Conservation (phyloP, 2,888 invertebrate genomes). For the Lasioglossum zephyrum region DNA sequence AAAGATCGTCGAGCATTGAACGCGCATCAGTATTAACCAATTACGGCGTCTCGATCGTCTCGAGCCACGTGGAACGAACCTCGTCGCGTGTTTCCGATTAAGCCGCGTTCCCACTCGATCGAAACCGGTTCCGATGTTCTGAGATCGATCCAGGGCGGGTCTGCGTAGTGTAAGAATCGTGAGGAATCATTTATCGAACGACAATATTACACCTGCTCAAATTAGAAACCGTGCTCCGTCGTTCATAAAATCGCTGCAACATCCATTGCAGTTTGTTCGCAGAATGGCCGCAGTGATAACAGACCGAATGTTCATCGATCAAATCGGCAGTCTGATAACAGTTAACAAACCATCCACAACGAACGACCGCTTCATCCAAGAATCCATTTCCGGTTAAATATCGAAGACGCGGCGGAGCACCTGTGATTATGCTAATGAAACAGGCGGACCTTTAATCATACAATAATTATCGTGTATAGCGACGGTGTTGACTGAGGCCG, state of each 20-base stretch:
- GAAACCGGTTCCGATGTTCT: not conserved
- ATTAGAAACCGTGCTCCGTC: not conserved
- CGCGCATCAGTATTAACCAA: slow-evolving; percentile 37
- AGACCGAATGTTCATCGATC: too few species aligned
- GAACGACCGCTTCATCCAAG: not conserved
- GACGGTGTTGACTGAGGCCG: not conserved
- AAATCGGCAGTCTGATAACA: not conserved
- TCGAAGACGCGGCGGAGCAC: not conserved
- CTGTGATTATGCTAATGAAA: not conserved
- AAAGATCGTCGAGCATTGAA: slow-evolving; percentile 4
- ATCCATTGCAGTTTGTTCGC: not conserved
- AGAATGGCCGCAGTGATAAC: not conserved
- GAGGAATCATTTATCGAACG: not conserved
- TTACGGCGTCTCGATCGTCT: not conserved
- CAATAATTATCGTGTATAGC: slow-evolving; percentile 6
- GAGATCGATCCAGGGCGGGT: not conserved
- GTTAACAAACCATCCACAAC: not conserved
- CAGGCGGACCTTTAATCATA: not conserved
- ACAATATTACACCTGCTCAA: slow-evolving; percentile 13
- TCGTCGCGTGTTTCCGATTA: slow-evolving; percentile 35
- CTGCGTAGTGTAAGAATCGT: not conserved
- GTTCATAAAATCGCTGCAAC: not conserved
- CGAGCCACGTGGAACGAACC: slow-evolving; percentile 24
- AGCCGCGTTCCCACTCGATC: not conserved
- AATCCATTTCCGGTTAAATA: not conserved